These are phyloP conservation scores for Drosophila monieri DNA, from an alignment of 2,888 invertebrate species.

Conservation along the genomic window DNA sequence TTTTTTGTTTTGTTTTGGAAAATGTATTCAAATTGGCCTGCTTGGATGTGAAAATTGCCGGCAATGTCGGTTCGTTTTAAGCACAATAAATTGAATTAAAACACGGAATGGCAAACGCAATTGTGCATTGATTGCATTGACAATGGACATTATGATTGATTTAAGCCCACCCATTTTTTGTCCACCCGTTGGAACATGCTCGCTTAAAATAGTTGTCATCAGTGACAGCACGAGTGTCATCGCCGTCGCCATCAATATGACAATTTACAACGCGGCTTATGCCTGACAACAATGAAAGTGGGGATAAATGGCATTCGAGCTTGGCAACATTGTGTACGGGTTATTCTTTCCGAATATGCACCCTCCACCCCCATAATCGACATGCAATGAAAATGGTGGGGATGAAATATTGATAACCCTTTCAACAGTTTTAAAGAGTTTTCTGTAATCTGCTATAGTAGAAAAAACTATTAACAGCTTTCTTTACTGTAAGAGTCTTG, in stretches of 20 bases:
- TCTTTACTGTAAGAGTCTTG: too few relatives aligned
- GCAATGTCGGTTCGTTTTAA: slow-evolving; percentile 26
- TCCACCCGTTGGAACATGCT: slow-evolving; percentile 6
- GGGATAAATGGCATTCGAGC: slow-evolving; percentile 30
- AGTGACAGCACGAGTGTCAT: slow-evolving; percentile 21
- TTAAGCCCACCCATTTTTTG: slow-evolving; percentile 11
- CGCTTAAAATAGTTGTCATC: slow-evolving; percentile 33
- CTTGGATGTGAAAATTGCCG: slow-evolving; percentile 14
- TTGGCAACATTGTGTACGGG: slow-evolving; percentile 30
- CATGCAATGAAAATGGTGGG: slow-evolving; percentile 53
- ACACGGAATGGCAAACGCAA: slow-evolving; percentile 30
- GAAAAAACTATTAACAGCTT: not conserved
- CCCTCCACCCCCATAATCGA: slow-evolving; percentile 37
- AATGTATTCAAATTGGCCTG: slow-evolving; percentile 38
- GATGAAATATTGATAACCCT: slow-evolving; percentile 3
- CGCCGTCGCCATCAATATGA: slow-evolving; percentile 34
- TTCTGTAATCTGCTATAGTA: not conserved
- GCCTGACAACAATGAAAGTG: slow-evolving; percentile 27
- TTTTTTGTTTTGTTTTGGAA: not conserved
- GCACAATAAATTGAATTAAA: slow-evolving; percentile 59
- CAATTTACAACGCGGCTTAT: slow-evolving; percentile 47
- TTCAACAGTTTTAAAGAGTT: not conserved
- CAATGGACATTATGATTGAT: slow-evolving; percentile 55
- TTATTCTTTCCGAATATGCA: slow-evolving; percentile 9
- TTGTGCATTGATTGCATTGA: slow-evolving; percentile 44